Percentiles rank a stretch among this genome's conserved stretches.
phyloP scores from a whole-genome alignment of 2,888 invertebrate species.

The Meta bourneti region DNA sequence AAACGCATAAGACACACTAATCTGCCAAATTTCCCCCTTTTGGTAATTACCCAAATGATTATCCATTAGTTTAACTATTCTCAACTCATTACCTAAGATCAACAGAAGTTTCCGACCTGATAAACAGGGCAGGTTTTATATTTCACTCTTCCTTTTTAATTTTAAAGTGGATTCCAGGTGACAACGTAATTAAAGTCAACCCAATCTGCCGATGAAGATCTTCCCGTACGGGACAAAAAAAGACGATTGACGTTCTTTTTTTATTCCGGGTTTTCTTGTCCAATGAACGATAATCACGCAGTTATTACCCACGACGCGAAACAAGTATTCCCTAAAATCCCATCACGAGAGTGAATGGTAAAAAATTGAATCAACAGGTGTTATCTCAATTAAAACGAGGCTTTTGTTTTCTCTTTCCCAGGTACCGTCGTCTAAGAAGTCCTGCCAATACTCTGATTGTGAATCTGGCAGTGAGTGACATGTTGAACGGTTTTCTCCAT shows the following conservation, averaged over 20 bases:
- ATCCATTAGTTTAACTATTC: background rate
- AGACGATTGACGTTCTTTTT: background rate
- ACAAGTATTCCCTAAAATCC: no score
- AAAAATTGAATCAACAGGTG: background rate
- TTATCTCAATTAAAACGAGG: background rate
- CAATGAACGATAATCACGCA: background rate
- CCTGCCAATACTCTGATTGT: constrained; percentile 70
- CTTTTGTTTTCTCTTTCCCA: constrained; percentile 17
- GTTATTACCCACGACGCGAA: no score
- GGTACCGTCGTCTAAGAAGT: constrained; percentile 65
- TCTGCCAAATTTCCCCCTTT: background rate
- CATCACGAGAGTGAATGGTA: background rate
- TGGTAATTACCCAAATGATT: background rate
- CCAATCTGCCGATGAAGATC: background rate
- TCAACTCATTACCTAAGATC: background rate
- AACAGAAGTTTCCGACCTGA: background rate
- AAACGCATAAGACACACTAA: background rate
- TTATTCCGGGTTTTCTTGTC: background rate
- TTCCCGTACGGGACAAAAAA: background rate
- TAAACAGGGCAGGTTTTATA: background rate
- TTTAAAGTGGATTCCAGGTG: background rate
- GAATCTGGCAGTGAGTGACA: constrained; percentile 70
- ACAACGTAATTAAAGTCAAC: background rate
- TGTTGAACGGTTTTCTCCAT: constrained; percentile 67
- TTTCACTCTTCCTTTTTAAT: background rate